phyloP scores from a whole-genome alignment of 2,888 invertebrate species.

The Thecocarcelia acutangulata region DNA sequence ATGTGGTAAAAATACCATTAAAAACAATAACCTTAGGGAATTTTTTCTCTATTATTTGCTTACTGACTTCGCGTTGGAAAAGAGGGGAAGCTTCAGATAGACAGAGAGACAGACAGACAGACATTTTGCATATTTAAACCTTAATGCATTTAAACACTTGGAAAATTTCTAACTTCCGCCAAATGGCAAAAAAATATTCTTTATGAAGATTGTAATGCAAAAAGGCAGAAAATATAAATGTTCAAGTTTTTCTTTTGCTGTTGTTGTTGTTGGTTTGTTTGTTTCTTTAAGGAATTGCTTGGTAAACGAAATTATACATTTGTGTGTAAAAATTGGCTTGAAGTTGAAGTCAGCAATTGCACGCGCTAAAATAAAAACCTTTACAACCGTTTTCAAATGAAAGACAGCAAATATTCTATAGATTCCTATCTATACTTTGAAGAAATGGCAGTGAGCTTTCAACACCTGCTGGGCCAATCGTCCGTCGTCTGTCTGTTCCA shows the following conservation, averaged over 20 bases:
- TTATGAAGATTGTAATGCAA: slow-evolving; percentile 9
- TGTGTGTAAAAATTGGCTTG: slow-evolving; percentile 13
- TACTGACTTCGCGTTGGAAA: neutral
- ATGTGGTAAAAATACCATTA: slow-evolving; percentile 61
- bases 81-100: slow-evolving; percentile 1
- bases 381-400: neutral
- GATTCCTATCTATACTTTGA: slow-evolving; percentile 55
- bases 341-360: slow-evolving; percentile 18
- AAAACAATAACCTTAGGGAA: slow-evolving; percentile 57
- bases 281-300: slow-evolving; percentile 34
- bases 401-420: slow-evolving; percentile 35
- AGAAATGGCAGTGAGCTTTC: slow-evolving; percentile 46
- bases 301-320: slow-evolving; percentile 36
- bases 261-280: neutral
- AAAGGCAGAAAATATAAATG: slow-evolving; percentile 22
- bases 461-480: slow-evolving; percentile 66
- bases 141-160: slow-evolving; percentile 65
- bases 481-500: neutral
- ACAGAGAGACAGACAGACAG: no score
- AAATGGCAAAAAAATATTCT: slow-evolving; percentile 15
- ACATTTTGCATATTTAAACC: slow-evolving; percentile 63
- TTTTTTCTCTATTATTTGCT: slow-evolving; percentile 21
- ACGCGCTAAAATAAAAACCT: slow-evolving; percentile 48
- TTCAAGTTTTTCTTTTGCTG: neutral
- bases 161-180: slow-evolving; percentile 69